These are phyloP conservation scores for Gastrophryne carolinensis DNA, from an alignment of 2,797 vertebrate species.

Conservation along the genomic window DNA sequence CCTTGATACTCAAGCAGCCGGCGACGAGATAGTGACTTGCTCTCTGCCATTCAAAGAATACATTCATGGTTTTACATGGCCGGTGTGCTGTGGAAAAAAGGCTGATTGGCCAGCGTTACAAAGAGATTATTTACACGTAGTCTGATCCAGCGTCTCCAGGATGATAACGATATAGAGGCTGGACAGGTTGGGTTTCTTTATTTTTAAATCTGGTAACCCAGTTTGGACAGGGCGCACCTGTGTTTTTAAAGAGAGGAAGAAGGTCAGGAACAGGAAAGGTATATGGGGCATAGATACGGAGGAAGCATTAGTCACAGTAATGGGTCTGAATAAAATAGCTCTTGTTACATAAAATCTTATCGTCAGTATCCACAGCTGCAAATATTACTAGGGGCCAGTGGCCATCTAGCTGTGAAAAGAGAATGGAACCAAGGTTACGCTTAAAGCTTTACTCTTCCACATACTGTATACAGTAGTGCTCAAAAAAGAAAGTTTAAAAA, in stretches of 20 bases:
- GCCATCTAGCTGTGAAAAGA: too few species aligned
- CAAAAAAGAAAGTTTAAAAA: too few species aligned
- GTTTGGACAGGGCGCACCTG: background rate
- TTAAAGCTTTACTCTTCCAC: too few species aligned
- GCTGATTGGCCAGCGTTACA: constrained; percentile 2
- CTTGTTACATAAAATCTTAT: background rate
- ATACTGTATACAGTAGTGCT: too few species aligned
- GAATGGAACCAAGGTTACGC: too few species aligned
- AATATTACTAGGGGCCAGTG: background rate
- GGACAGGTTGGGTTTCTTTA: background rate
- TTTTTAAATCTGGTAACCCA: background rate
- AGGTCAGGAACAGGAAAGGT: background rate
- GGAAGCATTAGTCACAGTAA: background rate
- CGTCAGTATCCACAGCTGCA: background rate
- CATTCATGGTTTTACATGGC: background rate
- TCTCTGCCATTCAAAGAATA: background rate
- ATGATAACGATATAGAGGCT: constrained; percentile 26
- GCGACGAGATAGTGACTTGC: constrained; percentile 35
- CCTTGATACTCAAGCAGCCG: constrained; percentile 18
- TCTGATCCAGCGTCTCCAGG: background rate
- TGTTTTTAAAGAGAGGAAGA: background rate
- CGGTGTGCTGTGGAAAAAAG: background rate
- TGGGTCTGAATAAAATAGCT: background rate
- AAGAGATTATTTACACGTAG: constrained; percentile 17
- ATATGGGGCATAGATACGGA: background rate